Evolutionary conservation across 2,888 invertebrate genomes (phyloP).

Genomic region (Phorcus lineatus): DNA sequence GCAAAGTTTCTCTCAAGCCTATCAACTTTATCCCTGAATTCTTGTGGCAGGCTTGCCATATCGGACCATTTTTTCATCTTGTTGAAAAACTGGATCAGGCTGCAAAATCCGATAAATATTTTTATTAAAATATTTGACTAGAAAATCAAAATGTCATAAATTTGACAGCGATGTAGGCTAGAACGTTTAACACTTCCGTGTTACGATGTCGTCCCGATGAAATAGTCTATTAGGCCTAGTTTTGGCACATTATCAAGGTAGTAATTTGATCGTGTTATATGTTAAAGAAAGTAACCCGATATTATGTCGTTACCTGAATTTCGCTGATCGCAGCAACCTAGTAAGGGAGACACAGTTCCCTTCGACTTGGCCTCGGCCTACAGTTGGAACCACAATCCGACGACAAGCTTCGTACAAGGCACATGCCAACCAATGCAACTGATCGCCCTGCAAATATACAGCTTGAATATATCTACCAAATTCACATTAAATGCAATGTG

Average conservation of each 20-base stretch:
- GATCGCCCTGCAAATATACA: slow-evolving; percentile 81
- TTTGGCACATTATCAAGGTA: too few species aligned
- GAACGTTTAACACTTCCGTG: not conserved
- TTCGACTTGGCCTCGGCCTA: slow-evolving; percentile 84
- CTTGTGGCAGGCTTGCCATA: slow-evolving; percentile 91
- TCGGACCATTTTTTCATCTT: slow-evolving; percentile 97
- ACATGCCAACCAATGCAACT: slow-evolving; percentile 95
- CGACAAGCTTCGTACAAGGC: slow-evolving; percentile 93
- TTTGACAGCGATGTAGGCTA: too few species aligned
- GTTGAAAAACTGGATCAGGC: slow-evolving; percentile 93
- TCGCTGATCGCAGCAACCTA: slow-evolving; percentile 89
- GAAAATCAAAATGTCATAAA: not conserved
- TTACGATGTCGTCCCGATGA: not conserved
- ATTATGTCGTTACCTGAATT: slow-evolving; percentile 83
- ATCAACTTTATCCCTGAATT: slow-evolving; percentile 88
- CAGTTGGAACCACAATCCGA: slow-evolving; percentile 86
- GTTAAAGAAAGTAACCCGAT: not conserved
- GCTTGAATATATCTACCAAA: not conserved
- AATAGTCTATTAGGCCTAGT: too few species aligned
- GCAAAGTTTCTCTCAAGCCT: slow-evolving; percentile 92
- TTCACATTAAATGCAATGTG: not conserved
- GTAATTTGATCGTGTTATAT: too few species aligned
- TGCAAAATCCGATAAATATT: slow-evolving; percentile 76
- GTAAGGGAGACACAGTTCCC: slow-evolving; percentile 95
- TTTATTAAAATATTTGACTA: not conserved